Evolutionary conservation across 2,888 invertebrate genomes (phyloP), one percentile per base, ranked within the genome.

Genomic region (Cantharis flavilabris): DNA sequence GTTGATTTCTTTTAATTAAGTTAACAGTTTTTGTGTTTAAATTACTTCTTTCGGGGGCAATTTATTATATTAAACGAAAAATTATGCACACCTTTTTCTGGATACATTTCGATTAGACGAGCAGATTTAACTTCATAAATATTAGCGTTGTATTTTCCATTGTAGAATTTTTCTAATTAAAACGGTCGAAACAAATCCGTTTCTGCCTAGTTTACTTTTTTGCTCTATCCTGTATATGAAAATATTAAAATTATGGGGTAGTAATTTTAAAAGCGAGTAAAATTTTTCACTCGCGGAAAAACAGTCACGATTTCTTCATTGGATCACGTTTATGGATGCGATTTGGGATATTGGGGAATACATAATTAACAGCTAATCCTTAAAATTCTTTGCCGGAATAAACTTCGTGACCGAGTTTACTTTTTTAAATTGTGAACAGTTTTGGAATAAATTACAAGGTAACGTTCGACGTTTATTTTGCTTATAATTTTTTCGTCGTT

Each of bases 261-360:
- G 23, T 65, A 65, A 65, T 23, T 18, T 33, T 33, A n/a, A 33
- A 33, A 33, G n/a, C 65, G 23, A 65, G 23, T 65, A 65, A 65
- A 65, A 23, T 65, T 65, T 65, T 65, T 65, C 65, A 65, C 18
- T 65, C 23, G 65, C 23, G 65, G 65, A 65, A 65, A 65, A 65
- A 65, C 65, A 23, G 65, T 65, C 65, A 65, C 65, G 65, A 65
- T 65, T 65, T 65, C 65, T 65, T 65, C 65, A 65, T 65, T 65
- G 65, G 65, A 65, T 65, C 65, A 65, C 65, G 65, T 65, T 65
- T 65, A 65, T 65, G 65, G 65, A 65, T 65, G 65, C 65, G 65
- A 65, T 65, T 65, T 65, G 65, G 65, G 65, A 65, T 65, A 65
- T 65, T 65, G 65, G 65, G 65, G 65, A 65, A 65, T 65, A 65